Base-by-base conservation (phyloP, 1,140 invertebrate genomes). In the Melipona quadrifasciata region DNA sequence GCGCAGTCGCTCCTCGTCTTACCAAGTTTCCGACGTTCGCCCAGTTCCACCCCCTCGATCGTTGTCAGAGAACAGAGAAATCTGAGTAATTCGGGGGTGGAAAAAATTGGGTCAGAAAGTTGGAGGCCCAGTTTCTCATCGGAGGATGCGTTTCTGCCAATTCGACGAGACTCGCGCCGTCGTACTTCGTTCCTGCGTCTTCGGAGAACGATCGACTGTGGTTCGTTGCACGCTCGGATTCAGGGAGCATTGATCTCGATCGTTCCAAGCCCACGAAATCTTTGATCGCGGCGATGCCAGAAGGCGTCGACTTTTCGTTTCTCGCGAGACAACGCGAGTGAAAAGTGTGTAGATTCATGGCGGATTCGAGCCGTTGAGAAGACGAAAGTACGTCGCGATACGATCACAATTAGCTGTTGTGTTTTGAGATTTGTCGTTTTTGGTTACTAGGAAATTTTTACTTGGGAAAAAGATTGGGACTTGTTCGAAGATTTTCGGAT, bases 71-170 rank as follows among this genome's bases (percentile, higher is more conserved):
- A 47, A n/a, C 24, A 53, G 19, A 55, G 47, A 17, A 71, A 17
- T 17, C 11, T 24, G 31, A 21, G 34, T 51, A 73, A 39, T 58
- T 16, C 61, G 24, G 64, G 64, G 51, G 76, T 68, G 64, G 47
- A 77, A 86, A 86, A 87, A 87, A 87, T 78, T 82, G 12, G 84
- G 84, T 82, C 84, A 58, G 39, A 61, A 87, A 87, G 74, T 87
- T 87, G 70, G 61, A 82, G 58, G 71, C 47, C 47, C 47, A 73
- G 51, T 87, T 79, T 61, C 55, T 21, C 27, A 55, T 21, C 47
- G 31, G 57, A 57, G 31, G 73, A 73, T 31, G 17, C 67, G 27
- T 67, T 53, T 83, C 55, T 53, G n/a, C 58, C 21, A 64, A 68
- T 17, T 19, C 16, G 21, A 47, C 47, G 76, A 53, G 57, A 14